Evolutionary conservation across 37 sponge, comb jelly and placozoan genomes (phyloP), one percentile per base, ranked within the genome.

Genomic region (Beroe ovata): DNA sequence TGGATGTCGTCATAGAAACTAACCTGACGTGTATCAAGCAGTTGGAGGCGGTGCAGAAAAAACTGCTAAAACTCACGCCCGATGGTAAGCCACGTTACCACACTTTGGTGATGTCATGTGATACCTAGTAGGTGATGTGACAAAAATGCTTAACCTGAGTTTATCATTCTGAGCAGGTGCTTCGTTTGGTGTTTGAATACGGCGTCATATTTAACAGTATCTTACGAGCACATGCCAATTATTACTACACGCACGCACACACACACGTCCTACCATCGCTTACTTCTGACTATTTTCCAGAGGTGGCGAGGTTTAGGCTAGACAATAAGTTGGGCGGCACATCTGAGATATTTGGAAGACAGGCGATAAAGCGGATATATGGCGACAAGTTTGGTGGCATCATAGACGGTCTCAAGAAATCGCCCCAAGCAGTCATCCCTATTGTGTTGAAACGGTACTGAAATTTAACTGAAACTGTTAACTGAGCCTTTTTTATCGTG

Each of bases 301-400:
- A 93, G 60, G 59, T 90, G 33, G 39, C 89, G 29, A 88, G 91
- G 32, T 94, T 92, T 59, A 66, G 91, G 0, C 93, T 94, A 22
- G 93, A 93, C 41, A 90, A 90, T 71, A 64, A 66, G 3, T 64
- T 96, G 0, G 94, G 95, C 21, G 97, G 97, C 36, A 42, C 77
- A 36, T 94, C 94, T 0, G 92, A 93, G 38, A 90, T 94, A 18
- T 92, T 93, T 14, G 93, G 94, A 1, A 63, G 95, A 4, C 93
- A 96, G 59, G 97, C 97, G 42, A 96, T 96, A 11, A 92, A 94
- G 60, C 94, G 94, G 60, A 94, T 97, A 69, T 97, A 97, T 92
- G 97, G 97, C 18, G 95, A 95, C 62, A 95, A 94, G 89, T 93
- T 92, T 38, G 72, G 88, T 16, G 97, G 95, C 58, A 95, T 97